Percentiles rank a stretch among this genome's conserved stretches.
Evolutionary conservation across 1,140 invertebrate genomes (phyloP).

Genomic region (Trichoplusia ni): DNA sequence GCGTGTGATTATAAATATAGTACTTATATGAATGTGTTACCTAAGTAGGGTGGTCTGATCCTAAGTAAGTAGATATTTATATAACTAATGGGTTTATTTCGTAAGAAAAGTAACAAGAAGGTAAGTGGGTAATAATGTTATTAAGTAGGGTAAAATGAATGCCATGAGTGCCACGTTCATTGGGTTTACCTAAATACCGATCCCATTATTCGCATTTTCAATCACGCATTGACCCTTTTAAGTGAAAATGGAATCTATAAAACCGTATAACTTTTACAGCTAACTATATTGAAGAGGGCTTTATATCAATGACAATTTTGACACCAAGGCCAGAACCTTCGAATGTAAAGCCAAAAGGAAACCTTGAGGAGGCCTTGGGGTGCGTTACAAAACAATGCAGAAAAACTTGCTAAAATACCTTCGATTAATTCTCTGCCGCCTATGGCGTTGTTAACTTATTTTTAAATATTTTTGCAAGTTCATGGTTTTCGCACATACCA

Average conservation of each 20-base stretch:
- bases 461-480: not conserved
- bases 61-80: no score
- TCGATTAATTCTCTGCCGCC: not conserved
- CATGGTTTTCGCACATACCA: no score
- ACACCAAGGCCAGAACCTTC: constrained; percentile 28
- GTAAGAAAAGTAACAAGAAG: no score
- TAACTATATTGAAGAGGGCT: not conserved
- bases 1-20: no score
- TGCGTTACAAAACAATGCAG: constrained; percentile 12
- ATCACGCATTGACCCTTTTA: not conserved
- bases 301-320: constrained; percentile 24
- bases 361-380: not conserved
- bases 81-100: no score
- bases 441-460: not conserved
- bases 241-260: not conserved
- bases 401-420: constrained; percentile 17
- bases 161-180: not conserved
- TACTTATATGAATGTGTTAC: no score
- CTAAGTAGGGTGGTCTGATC: no score
- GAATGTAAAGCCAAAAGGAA: not conserved
- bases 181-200: constrained; percentile 23
- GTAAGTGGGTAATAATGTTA: no score
- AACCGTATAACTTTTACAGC: not conserved
- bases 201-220: constrained; percentile 13
- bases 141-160: not conserved